Evolutionary conservation across 2,888 invertebrate species (phyloP).

Genomic region (Drosophila bunnanda): DNA sequence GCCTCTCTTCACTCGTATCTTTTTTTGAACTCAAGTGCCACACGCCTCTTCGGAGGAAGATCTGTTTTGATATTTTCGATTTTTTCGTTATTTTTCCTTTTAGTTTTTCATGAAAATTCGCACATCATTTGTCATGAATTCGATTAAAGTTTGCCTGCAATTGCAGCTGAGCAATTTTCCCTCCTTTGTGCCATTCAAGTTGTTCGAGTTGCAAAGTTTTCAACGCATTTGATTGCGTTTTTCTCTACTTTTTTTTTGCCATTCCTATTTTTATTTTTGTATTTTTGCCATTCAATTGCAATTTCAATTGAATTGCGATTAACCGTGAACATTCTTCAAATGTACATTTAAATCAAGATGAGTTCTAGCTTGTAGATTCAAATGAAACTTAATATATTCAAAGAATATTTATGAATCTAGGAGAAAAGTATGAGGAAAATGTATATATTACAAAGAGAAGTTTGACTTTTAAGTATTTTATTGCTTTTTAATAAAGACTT

Average conservation of each 20-base stretch:
- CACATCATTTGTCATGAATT: conserved; percentile 79
- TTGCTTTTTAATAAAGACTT: background rate
- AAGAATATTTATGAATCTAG: background rate
- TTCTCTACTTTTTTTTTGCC: background rate
- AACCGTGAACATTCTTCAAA: conserved; percentile 16
- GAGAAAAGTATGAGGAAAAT: background rate
- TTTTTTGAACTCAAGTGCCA: background rate
- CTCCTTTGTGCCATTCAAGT: conserved; percentile 4
- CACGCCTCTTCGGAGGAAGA: background rate
- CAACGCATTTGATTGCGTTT: conserved; percentile 27
- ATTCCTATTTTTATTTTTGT: background rate
- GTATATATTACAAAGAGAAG: background rate
- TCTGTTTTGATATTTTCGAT: background rate
- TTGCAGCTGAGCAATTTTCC: conserved; percentile 35
- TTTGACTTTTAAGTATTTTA: background rate
- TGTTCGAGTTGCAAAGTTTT: conserved; percentile 31
- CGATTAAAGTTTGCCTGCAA: conserved; percentile 70
- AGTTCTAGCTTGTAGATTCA: background rate
- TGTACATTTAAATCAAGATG: conserved; percentile 13
- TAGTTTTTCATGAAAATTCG: conserved; percentile 60
- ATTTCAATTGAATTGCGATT: conserved; percentile 28
- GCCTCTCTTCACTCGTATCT: background rate
- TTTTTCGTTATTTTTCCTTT: background rate
- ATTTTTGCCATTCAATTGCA: conserved; percentile 16
- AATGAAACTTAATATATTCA: background rate